Conservation (phyloP, 23 tunicate species). For the Clavelina lepadiformis region DNA sequence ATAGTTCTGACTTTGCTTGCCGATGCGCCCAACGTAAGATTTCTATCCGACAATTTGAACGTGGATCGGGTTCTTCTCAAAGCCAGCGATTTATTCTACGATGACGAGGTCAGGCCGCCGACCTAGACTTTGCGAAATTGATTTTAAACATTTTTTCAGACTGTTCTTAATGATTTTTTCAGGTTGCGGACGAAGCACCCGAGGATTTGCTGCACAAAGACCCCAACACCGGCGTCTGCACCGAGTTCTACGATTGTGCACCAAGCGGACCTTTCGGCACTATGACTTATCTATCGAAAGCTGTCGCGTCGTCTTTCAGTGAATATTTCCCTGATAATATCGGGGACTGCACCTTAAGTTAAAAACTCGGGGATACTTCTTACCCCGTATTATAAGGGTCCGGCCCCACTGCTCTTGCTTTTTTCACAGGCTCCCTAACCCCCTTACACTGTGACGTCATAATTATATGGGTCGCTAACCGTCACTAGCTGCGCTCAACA, state of each 20-base stretch:
- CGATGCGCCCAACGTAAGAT: constrained; percentile 50
- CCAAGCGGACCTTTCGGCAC: constrained; percentile 95
- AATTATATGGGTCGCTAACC: too few species aligned
- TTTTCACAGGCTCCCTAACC: too few species aligned
- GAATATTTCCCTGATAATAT: constrained; percentile 60
- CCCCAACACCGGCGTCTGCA: constrained; percentile 35
- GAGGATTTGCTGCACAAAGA: constrained; percentile 42
- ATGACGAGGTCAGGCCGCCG: constrained; percentile 61
- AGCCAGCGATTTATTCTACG: constrained; percentile 65
- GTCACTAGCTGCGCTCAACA: too few species aligned
- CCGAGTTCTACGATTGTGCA: constrained; percentile 93
- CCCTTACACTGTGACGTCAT: too few species aligned
- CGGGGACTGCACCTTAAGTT: constrained; percentile 57
- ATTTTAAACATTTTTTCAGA: not conserved
- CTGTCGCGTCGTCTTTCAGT: constrained; percentile 46
- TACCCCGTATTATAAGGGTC: not conserved
- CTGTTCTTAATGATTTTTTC: not conserved
- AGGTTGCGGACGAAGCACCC: constrained; percentile 47
- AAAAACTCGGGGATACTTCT: not conserved
- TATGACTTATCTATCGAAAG: constrained; percentile 82
- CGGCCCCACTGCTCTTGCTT: not conserved
- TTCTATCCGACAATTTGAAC: constrained; percentile 58
- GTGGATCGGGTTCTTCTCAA: constrained; percentile 46
- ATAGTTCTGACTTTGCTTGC: constrained; percentile 69
- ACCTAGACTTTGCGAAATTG: not conserved